These are phyloP conservation scores for Macrocentrus cingulum DNA, from an alignment of 1,140 invertebrate genomes.

Conservation along the genomic window DNA sequence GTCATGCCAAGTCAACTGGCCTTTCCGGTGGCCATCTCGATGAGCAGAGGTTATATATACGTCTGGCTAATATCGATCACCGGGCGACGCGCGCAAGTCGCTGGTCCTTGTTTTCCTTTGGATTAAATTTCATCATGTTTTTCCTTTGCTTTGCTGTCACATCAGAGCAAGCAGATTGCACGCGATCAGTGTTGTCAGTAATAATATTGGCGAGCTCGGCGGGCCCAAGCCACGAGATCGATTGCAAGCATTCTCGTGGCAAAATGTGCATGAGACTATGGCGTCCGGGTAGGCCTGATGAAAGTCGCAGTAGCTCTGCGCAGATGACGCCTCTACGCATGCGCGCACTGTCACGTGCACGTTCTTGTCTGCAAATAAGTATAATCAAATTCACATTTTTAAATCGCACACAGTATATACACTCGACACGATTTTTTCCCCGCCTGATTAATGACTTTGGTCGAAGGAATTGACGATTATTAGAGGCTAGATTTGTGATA, in stretches of 20 bases:
- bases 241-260: constrained; percentile 45
- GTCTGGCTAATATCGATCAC: too few relatives aligned
- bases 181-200: constrained; percentile 1
- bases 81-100: too few relatives aligned
- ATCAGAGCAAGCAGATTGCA: not conserved
- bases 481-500: too few relatives aligned
- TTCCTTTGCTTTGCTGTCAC: not conserved
- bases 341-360: constrained; percentile 44
- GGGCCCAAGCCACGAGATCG: constrained; percentile 18
- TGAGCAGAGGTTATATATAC: too few relatives aligned
- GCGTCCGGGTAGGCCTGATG: constrained; percentile 38
- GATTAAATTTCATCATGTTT: not conserved
- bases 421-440: too few relatives aligned
- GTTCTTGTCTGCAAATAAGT: constrained; percentile 42
- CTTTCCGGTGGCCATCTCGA: constrained; percentile 39
- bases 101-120: constrained; percentile 5
- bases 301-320: constrained; percentile 40
- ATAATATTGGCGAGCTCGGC: constrained; percentile 7
- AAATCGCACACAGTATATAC: too few relatives aligned
- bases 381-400: too few relatives aligned
- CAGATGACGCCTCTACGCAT: constrained; percentile 41
- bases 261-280: constrained; percentile 42
- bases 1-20: constrained; percentile 38
- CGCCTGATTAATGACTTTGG: too few relatives aligned
- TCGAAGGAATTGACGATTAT: too few relatives aligned